Evolutionary conservation across 1,140 invertebrate species (phyloP).

Genomic region (Ceratosolen solmsi): DNA sequence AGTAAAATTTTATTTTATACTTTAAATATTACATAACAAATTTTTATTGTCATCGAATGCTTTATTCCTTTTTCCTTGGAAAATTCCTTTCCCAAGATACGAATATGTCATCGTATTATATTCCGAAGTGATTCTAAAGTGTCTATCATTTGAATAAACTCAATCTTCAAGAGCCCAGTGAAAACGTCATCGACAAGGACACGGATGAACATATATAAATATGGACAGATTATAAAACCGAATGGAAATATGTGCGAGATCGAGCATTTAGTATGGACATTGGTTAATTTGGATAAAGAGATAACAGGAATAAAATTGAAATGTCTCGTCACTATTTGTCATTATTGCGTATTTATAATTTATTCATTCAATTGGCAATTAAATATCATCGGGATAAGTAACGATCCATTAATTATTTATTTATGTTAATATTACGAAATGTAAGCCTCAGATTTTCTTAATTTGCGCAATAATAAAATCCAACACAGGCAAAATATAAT

Average conservation of each 20-base stretch:
- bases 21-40: too few species aligned
- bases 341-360: too few species aligned
- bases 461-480: neutral
- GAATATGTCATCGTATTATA: neutral
- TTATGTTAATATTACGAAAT: too few species aligned
- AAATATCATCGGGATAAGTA: too few species aligned
- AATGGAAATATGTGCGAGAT: conserved; percentile 33
- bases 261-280: conserved; percentile 6
- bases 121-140: neutral
- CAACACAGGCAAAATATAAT: neutral
- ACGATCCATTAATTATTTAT: too few species aligned
- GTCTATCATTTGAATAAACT: conserved; percentile 11
- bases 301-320: conserved; percentile 2
- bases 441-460: neutral
- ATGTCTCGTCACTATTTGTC: too few species aligned
- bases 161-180: conserved; percentile 11
- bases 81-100: neutral
- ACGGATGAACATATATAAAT: conserved; percentile 14
- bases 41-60: too few species aligned
- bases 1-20: too few species aligned
- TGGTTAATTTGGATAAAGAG: conserved; percentile 8
- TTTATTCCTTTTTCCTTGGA: too few species aligned
- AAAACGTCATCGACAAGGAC: conserved; percentile 35
- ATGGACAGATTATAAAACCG: conserved; percentile 38
- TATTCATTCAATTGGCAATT: too few species aligned